Conservation (phyloP, 1,140 invertebrate genomes). For the Lepidurus apus region DNA sequence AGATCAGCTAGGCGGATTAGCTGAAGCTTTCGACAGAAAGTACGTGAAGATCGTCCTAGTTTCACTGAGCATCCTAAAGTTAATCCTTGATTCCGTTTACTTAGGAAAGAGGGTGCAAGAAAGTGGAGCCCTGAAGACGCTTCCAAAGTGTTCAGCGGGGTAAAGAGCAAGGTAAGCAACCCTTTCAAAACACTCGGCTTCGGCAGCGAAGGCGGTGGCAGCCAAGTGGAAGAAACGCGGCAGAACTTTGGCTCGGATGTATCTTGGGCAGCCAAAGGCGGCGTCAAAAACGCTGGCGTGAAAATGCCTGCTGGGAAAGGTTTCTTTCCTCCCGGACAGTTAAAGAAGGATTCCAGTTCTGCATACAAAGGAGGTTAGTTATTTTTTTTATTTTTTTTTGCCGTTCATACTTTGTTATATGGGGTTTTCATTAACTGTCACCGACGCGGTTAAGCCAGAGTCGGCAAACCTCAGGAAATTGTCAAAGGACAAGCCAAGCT, state of each 20-base stretch:
- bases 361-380: not conserved
- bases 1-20: not conserved
- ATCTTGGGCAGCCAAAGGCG: slow-evolving; percentile 5
- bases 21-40: slow-evolving; percentile 2
- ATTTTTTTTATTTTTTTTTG: not conserved
- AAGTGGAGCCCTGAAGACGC: not conserved
- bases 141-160: not conserved
- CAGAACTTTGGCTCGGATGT: not conserved
- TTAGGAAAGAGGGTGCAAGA: not conserved
- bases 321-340: not conserved
- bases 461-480: too few species aligned
- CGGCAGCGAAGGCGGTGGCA: not conserved
- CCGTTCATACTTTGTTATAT: too few species aligned
- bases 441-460: too few species aligned
- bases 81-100: not conserved
- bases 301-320: not conserved
- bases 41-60: not conserved
- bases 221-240: not conserved
- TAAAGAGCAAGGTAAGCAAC: slow-evolving; percentile 7
- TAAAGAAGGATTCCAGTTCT: not conserved
- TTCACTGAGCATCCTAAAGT: not conserved
- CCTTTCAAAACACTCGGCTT: not conserved
- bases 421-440: too few species aligned
- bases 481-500: too few species aligned
- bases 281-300: not conserved